A percentile compares a stretch with the other conserved stretches of the same genome.
Conservation (phyloP, 2,113 vertebrate genomes). For the Phycodurus eques region DNA sequence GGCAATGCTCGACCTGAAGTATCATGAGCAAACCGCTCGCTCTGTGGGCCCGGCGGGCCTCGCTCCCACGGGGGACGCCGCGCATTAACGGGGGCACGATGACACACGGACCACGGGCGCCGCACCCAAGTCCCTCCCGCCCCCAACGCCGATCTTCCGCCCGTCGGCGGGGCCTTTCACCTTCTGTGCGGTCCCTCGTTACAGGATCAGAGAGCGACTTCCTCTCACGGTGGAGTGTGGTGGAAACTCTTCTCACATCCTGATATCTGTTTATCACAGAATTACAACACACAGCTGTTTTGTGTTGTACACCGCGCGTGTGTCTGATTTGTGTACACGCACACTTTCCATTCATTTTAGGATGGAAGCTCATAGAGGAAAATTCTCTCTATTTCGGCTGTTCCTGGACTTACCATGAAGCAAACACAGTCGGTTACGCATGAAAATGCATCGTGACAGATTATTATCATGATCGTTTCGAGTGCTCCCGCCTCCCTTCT, state of each 20-base stretch:
- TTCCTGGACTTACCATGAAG: background rate
- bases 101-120: conserved; percentile 44
- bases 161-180: conserved; percentile 51
- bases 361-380: background rate
- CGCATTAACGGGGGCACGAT: conserved; percentile 52
- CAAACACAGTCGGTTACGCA: background rate
- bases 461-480: background rate
- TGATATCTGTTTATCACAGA: conserved; percentile 38
- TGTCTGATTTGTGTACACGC: conserved; percentile 4
- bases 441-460: background rate
- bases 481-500: no score
- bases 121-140: conserved; percentile 15
- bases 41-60: conserved; percentile 16
- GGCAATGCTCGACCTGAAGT: conserved; percentile 37
- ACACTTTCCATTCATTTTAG: conserved; percentile 8
- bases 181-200: conserved; percentile 58
- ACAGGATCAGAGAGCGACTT: conserved; percentile 43
- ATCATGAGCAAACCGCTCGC: conserved; percentile 45
- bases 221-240: conserved; percentile 6
- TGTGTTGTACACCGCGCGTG: background rate
- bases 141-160: conserved; percentile 21
- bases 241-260: conserved; percentile 7
- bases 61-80: conserved; percentile 28
- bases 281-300: conserved; percentile 19
- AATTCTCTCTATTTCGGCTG: background rate